Evolutionary conservation across 1,140 invertebrate species (phyloP).

Genomic region (Littorina saxatilis): DNA sequence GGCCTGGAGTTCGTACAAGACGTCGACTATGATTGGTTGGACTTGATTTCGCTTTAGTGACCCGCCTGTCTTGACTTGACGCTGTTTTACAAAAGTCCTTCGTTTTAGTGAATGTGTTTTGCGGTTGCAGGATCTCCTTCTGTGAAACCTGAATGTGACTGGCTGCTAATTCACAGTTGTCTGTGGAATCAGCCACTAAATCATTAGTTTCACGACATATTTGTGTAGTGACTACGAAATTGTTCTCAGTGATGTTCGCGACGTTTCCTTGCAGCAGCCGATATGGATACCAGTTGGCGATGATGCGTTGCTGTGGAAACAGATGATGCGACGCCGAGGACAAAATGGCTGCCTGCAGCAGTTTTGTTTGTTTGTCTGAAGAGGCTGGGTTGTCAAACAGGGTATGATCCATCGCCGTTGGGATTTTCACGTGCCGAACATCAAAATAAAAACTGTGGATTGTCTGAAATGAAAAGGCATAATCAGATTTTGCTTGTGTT

Average conservation of each 20-base stretch:
- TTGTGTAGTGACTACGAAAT: background rate
- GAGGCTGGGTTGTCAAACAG: background rate
- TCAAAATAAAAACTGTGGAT: slow-evolving; percentile 8
- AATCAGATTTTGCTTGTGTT: background rate
- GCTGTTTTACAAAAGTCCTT: no score
- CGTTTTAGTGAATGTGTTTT: no score
- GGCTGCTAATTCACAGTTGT: background rate
- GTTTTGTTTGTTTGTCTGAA: background rate
- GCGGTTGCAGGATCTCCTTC: no score
- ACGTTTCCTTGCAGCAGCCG: slow-evolving; percentile 3
- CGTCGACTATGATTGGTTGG: no score
- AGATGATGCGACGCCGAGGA: background rate
- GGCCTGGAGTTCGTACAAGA: no score
- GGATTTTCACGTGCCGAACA: background rate
- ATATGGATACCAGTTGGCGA: background rate
- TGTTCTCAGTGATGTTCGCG: background rate
- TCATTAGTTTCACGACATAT: no score
- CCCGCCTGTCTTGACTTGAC: no score
- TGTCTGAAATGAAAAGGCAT: background rate
- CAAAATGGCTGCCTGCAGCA: background rate
- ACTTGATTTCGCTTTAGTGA: no score
- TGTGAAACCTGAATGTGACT: no score
- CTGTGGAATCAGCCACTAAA: no score
- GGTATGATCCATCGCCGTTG: background rate
- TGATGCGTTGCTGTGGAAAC: background rate